Conservation (phyloP, 2,797 vertebrate species). For the Malacoctenus gilli region DNA sequence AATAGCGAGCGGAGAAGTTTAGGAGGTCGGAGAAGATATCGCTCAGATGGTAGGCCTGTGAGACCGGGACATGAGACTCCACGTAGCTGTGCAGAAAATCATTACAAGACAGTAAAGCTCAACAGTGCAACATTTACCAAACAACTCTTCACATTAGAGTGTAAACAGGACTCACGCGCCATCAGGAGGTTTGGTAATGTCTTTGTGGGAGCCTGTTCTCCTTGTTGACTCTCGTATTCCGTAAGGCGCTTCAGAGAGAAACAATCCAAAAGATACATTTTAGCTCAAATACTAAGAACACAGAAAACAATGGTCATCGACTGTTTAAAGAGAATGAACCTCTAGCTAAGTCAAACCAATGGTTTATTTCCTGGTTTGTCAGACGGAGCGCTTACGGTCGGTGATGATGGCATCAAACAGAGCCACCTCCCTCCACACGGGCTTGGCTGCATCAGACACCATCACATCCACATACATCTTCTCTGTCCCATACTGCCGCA, state of each 20-base stretch:
- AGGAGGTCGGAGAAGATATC: constrained; percentile 97
- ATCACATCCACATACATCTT: constrained; percentile 90
- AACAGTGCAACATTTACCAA: no score
- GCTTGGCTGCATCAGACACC: constrained; percentile 92
- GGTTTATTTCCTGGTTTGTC: no score
- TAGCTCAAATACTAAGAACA: no score
- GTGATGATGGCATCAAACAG: constrained; percentile 94
- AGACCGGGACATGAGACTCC: constrained; percentile 90
- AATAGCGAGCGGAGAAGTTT: constrained; percentile 89
- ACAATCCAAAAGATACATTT: not conserved
- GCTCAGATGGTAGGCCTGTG: constrained; percentile 92
- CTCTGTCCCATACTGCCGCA: constrained; percentile 93
- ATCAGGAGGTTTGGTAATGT: constrained; percentile 82
- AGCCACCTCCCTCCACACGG: constrained; percentile 86
- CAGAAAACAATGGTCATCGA: no score
- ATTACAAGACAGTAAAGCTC: not conserved
- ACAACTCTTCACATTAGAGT: no score
- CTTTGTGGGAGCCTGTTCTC: constrained; percentile 91
- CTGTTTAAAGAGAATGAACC: no score
- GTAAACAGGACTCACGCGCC: constrained; percentile 79
- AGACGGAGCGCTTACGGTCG: constrained; percentile 88
- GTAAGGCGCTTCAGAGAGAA: constrained; percentile 86
- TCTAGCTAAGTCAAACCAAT: no score
- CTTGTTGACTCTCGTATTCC: constrained; percentile 96
- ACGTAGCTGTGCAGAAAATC: constrained; percentile 71